These are phyloP conservation scores for Pitta sordida DNA, from an alignment of 2,113 vertebrate genomes.

Conservation along the genomic window DNA sequence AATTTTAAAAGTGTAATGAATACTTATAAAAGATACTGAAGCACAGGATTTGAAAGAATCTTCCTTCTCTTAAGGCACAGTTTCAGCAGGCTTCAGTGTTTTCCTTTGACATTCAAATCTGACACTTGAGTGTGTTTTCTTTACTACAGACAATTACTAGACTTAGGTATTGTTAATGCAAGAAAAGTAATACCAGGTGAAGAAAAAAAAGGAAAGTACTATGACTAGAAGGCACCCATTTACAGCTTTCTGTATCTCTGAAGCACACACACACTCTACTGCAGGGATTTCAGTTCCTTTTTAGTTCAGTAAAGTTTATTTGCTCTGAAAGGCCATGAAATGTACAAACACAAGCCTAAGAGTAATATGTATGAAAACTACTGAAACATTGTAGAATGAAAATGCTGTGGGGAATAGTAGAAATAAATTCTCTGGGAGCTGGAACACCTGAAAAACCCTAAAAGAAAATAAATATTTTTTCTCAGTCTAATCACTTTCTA, in stretches of 20 bases:
- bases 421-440: background rate
- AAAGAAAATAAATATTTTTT: background rate
- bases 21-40: background rate
- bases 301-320: background rate
- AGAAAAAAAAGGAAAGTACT: background rate
- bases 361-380: background rate
- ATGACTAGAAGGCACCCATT: background rate
- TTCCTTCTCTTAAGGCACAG: background rate
- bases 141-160: background rate
- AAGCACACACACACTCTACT: background rate
- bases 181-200: background rate
- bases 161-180: background rate
- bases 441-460: background rate
- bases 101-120: background rate
- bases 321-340: background rate
- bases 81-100: background rate
- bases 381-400: background rate
- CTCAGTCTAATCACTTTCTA: background rate
- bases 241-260: background rate
- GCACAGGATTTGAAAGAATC: background rate
- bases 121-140: background rate
- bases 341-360: background rate
- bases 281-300: background rate
- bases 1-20: background rate
- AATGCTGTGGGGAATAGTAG: background rate